Evolutionary conservation across 2,888 invertebrate species (phyloP).

Genomic region (Rambutsinella grinnellia): DNA sequence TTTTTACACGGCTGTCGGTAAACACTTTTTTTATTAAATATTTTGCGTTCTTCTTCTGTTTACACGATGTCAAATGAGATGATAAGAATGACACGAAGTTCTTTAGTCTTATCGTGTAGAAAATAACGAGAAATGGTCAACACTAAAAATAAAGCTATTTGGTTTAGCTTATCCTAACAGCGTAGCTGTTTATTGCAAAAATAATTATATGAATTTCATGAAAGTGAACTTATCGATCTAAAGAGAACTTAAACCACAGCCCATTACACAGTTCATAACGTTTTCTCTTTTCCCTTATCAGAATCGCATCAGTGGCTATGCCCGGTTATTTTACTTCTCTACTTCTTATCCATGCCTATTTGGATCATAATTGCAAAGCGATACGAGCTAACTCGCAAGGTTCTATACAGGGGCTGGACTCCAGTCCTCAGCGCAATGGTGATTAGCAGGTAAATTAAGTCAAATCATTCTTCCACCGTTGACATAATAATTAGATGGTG

Average conservation of each 20-base stretch:
- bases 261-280: too few species aligned
- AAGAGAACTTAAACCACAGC: too few species aligned
- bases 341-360: slow-evolving; percentile 77
- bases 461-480: too few species aligned
- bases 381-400: slow-evolving; percentile 78
- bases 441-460: slow-evolving; percentile 80
- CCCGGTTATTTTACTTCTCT: slow-evolving; percentile 75
- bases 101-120: neutral
- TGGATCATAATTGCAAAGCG: slow-evolving; percentile 80
- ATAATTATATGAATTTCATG: too few species aligned
- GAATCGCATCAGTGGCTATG: slow-evolving; percentile 75
- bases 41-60: slow-evolving; percentile 73
- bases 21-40: too few species aligned
- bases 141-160: slow-evolving; percentile 8
- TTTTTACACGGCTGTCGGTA: too few species aligned
- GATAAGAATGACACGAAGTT: neutral
- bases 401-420: slow-evolving; percentile 82
- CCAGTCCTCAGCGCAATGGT: slow-evolving; percentile 85
- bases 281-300: slow-evolving; percentile 64
- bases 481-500: too few species aligned
- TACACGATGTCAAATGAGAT: neutral
- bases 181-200: too few species aligned
- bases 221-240: too few species aligned
- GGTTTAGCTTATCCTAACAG: too few species aligned
- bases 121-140: neutral